A percentile compares a stretch with the other conserved stretches of the same genome.
Evolutionary conservation across 2,113 vertebrate species (phyloP).

Genomic region (Rhynchomys soricoides): DNA sequence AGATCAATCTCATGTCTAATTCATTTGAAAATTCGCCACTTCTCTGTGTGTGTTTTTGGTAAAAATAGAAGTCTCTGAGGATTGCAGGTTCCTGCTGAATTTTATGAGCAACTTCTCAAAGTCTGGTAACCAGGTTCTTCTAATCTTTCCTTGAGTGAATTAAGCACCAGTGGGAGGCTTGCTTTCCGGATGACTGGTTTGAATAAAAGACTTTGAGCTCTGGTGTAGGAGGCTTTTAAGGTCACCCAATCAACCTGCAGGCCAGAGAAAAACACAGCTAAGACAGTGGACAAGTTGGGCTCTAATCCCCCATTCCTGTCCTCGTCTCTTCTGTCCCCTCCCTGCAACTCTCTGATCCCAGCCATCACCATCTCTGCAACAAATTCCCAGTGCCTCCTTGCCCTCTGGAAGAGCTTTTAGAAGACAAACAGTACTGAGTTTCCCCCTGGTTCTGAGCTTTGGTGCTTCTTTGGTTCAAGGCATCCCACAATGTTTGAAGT

Average conservation of each 20-base stretch:
- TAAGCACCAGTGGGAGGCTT: slow-evolving; percentile 70
- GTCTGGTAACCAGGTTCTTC: slow-evolving; percentile 70
- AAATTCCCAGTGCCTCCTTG: neutral
- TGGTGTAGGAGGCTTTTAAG: slow-evolving; percentile 73
- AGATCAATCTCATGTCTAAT: slow-evolving; percentile 81
- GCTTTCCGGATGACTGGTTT: slow-evolving; percentile 70
- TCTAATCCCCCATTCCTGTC: neutral
- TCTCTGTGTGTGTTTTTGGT: slow-evolving; percentile 78
- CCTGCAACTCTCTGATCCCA: neutral
- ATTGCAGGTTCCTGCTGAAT: slow-evolving; percentile 76
- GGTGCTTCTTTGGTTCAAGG: neutral
- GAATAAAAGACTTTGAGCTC: slow-evolving; percentile 66
- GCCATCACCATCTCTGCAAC: neutral
- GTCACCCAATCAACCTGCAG: slow-evolving; percentile 45
- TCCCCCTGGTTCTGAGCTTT: neutral
- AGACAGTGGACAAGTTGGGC: neutral
- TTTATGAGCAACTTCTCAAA: slow-evolving; percentile 78
- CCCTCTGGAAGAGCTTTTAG: neutral
- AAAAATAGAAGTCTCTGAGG: slow-evolving; percentile 83
- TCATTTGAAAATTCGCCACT: slow-evolving; percentile 80
- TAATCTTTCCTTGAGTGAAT: slow-evolving; percentile 78
- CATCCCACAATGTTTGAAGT: neutral
- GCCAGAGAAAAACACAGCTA: slow-evolving; percentile 8
- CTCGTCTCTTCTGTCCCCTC: neutral
- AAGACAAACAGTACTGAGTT: neutral